Evolutionary conservation across 2,113 vertebrate genomes (phyloP), one percentile per base, ranked within the genome.

Genomic region (Hemiscyllium ocellatum): DNA sequence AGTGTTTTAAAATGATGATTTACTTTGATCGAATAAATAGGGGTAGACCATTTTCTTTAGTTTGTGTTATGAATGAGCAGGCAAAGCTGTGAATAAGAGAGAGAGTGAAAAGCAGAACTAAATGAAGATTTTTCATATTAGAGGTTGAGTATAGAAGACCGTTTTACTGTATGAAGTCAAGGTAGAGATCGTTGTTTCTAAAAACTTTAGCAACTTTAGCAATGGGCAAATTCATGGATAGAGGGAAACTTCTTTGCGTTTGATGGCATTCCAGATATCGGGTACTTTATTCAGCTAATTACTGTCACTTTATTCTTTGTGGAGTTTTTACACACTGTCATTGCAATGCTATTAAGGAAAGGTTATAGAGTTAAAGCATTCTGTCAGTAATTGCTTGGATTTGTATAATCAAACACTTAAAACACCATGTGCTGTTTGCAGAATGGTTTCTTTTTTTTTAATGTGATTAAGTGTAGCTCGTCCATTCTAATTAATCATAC

Each of bases 401-500:
- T 95, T 72, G 93, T 50, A 95, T 95, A 70, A 69, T 95, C 93
- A 95, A 95, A 70, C 24, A 72, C 93, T 95, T 42, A 50, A 69
- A 72, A 95, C 70, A 20, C 42, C 37, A 70, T 95, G 20, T 69
- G 65, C 93, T 70, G 66, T 69, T 95, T 95, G 93, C 68, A 95
- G 80, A 95, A 95, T 95, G 65, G 68, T 70, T 95, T 95, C 93
- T 70, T 72, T 50, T 94, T 56, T 95, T 70, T 50, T 70, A 33
- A 95, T 95, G 42, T 76, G 89, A 93, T 95, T 95, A 95, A 95
- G 66, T 33, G 69, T 47, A 4, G 94, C 94, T 52, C 68, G 69
- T 95, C 94, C 47, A 47, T 50, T 76, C 69, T 61, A 95, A 95
- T 95, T 95, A 95, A 95, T 95, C 94, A 95, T 42, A 72, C 42